Percentiles rank a stretch among this genome's conserved stretches.
phyloP scores from a whole-genome alignment of 2,888 invertebrate genomes.

The Caenorhabditis macrosperma region DNA sequence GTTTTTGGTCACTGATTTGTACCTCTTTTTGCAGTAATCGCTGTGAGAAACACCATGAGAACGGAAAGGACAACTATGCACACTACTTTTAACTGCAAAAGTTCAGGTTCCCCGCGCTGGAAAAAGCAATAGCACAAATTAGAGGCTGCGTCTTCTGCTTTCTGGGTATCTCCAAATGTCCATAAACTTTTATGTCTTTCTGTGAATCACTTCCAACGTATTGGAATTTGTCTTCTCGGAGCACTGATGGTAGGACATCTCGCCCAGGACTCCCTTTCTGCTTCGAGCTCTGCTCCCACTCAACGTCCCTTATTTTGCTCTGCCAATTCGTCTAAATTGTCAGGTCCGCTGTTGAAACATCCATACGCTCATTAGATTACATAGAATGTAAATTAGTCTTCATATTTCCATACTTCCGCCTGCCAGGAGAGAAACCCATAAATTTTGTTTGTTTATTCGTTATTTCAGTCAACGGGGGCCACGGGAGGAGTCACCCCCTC shows the following conservation, averaged over 20 bases:
- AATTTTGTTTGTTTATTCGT: conserved; percentile 13
- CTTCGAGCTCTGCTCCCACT: neutral
- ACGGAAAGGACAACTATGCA: too few species aligned
- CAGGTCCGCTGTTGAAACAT: neutral
- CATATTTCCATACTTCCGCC: conserved; percentile 7
- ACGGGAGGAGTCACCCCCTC: neutral
- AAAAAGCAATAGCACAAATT: neutral
- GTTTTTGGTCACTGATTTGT: too few species aligned
- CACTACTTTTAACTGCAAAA: too few species aligned
- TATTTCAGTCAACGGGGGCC: conserved; percentile 1
- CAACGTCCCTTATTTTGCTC: neutral
- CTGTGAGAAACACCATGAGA: too few species aligned
- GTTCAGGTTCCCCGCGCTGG: too few species aligned
- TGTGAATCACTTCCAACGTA: neutral
- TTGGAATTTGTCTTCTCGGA: neutral
- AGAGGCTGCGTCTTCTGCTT: neutral
- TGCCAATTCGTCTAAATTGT: neutral
- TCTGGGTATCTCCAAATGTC: neutral
- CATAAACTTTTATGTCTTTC: neutral
- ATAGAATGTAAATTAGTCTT: conserved; percentile 11
- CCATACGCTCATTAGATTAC: neutral
- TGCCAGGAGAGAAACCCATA: conserved; percentile 1
- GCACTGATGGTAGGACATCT: neutral
- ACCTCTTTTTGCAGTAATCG: too few species aligned
- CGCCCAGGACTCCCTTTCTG: neutral